These are phyloP conservation scores for Gastracanthus pulcherrimus DNA, from an alignment of 2,888 invertebrate genomes.

Conservation along the genomic window DNA sequence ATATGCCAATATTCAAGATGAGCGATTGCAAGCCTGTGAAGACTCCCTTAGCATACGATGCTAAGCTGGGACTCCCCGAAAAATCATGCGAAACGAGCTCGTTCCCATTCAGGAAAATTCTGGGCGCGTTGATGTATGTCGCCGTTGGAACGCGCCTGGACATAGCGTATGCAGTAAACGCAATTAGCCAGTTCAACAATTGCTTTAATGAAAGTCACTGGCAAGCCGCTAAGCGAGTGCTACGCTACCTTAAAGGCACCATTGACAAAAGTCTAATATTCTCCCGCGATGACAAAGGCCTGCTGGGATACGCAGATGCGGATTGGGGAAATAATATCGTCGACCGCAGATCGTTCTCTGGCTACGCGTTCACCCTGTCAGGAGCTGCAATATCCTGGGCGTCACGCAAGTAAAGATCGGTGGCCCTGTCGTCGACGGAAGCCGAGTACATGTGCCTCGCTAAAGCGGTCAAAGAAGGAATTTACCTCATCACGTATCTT, in stretches of 20 bases:
- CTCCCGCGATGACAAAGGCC: background rate
- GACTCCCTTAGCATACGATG: background rate
- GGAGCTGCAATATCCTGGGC: slow-evolving; percentile 36
- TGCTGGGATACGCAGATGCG: background rate
- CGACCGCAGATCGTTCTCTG: slow-evolving; percentile 44
- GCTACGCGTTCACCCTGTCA: slow-evolving; percentile 29
- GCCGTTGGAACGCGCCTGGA: slow-evolving; percentile 23
- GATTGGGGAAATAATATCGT: slow-evolving; percentile 5
- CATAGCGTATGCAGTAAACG: background rate
- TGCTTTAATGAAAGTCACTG: background rate
- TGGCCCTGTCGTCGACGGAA: slow-evolving; percentile 41
- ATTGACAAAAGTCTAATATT: background rate
- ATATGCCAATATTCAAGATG: slow-evolving; percentile 44
- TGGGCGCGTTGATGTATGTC: slow-evolving; percentile 23
- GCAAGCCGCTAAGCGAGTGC: slow-evolving; percentile 9
- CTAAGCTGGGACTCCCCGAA: background rate
- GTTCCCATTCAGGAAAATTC: slow-evolving; percentile 7
- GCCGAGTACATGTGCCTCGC: slow-evolving; percentile 49
- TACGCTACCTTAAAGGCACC: slow-evolving; percentile 15
- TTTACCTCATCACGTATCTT: background rate
- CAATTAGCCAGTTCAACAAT: background rate
- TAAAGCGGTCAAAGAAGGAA: background rate
- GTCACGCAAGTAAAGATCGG: slow-evolving; percentile 24
- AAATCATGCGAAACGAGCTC: background rate
- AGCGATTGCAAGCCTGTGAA: slow-evolving; percentile 7